Evolutionary conservation across 2,888 invertebrate genomes (phyloP).

Genomic region (Homarus gammarus): DNA sequence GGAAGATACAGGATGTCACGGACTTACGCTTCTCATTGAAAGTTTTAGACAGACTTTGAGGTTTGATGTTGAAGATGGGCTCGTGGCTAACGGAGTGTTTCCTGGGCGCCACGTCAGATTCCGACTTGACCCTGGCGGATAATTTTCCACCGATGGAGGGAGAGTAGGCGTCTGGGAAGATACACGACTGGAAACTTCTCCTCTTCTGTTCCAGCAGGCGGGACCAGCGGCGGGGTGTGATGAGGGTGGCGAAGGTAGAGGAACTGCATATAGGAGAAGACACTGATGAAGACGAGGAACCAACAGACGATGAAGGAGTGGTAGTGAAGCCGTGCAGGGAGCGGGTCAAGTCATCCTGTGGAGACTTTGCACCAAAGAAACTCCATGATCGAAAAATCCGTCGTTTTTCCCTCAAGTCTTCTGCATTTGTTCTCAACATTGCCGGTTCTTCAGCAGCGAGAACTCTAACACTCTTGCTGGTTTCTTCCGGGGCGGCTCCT

Average conservation of each 20-base stretch:
- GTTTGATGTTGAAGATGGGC: background rate
- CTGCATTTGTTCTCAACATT: constrained; percentile 1
- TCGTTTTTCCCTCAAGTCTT: constrained; percentile 36
- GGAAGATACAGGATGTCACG: constrained; percentile 61
- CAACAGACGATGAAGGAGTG: constrained; percentile 6
- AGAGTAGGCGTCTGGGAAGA: constrained; percentile 44
- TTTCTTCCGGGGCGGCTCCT: background rate
- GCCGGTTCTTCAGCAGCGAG: background rate
- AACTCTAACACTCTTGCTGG: background rate
- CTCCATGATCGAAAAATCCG: constrained; percentile 37
- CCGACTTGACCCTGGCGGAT: constrained; percentile 42
- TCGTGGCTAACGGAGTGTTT: background rate
- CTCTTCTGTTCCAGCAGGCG: constrained; percentile 21
- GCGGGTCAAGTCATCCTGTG: background rate
- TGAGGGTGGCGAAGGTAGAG: background rate
- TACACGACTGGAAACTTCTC: constrained; percentile 52
- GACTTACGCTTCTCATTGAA: constrained; percentile 13
- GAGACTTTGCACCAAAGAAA: constrained; percentile 17
- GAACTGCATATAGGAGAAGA: constrained; percentile 13
- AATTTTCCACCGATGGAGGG: constrained; percentile 4
- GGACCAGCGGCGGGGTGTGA: constrained; percentile 49
- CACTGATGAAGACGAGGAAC: background rate
- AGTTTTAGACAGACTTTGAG: background rate
- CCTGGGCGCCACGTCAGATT: constrained; percentile 23
- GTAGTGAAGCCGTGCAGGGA: background rate